These are phyloP conservation scores for Sebastes cheni DNA, from an alignment of 2,797 vertebrate species.

Conservation along the genomic window DNA sequence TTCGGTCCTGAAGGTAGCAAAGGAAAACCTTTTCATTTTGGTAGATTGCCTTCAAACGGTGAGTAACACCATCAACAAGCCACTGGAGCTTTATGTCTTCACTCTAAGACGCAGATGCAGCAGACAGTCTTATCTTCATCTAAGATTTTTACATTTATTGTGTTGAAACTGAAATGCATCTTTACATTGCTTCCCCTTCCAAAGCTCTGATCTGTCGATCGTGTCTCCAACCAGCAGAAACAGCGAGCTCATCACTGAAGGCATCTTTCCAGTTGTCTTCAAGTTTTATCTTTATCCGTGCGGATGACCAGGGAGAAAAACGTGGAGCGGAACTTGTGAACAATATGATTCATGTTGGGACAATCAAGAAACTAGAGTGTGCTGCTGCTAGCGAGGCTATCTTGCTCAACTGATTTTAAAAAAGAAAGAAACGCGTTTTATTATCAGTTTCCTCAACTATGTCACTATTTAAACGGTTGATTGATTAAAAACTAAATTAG, in stretches of 20 bases:
- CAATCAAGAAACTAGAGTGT: not conserved
- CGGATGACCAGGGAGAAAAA: not conserved
- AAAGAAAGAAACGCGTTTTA: not conserved
- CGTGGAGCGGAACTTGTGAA: not conserved
- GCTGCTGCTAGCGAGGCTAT: not conserved
- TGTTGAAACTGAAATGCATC: not conserved
- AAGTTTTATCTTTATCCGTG: not conserved
- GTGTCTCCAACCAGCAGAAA: constrained; percentile 12
- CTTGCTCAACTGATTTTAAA: not conserved
- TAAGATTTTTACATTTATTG: not conserved
- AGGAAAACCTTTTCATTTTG: constrained; percentile 1
- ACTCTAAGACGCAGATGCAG: not conserved
- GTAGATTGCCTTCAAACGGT: not conserved
- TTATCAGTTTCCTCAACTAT: not conserved
- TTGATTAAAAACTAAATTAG: not conserved
- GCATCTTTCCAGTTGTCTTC: not conserved
- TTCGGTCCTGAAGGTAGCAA: not conserved
- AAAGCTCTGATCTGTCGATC: not conserved
- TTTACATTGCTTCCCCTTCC: not conserved
- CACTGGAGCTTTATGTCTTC: not conserved
- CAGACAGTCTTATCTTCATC: not conserved
- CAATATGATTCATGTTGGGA: not conserved
- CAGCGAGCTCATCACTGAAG: not conserved
- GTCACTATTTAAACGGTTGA: not conserved
- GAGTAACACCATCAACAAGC: not conserved